Evolutionary conservation across 2,888 invertebrate species (phyloP).

Genomic region (Eurois occulta): DNA sequence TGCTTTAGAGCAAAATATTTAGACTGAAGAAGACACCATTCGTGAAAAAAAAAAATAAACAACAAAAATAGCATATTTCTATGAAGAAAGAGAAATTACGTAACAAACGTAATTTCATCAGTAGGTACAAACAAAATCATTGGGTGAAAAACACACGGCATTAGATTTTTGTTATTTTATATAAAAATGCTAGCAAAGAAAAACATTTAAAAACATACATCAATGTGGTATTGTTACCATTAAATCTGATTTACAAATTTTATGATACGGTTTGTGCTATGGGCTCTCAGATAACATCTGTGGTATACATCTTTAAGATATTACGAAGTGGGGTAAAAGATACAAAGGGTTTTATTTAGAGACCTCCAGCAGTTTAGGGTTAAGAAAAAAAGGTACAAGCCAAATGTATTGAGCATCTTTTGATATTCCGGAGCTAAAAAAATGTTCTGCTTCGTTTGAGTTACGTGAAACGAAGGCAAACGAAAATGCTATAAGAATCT

Average conservation of each 20-base stretch:
- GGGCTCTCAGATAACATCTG: slow-evolving; percentile 50
- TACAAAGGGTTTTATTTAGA: slow-evolving; percentile 54
- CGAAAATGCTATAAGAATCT: neutral
- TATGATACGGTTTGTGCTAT: slow-evolving; percentile 50
- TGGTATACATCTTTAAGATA: slow-evolving; percentile 46
- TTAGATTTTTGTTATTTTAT: neutral
- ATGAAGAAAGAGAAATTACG: no score
- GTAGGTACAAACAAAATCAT: neutral
- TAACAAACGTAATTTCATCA: neutral
- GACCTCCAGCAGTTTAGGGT: slow-evolving; percentile 4
- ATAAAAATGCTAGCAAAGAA: neutral
- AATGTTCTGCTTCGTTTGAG: neutral
- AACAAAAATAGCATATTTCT: neutral
- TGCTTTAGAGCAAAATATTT: neutral
- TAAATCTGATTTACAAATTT: slow-evolving; percentile 45
- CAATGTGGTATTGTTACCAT: neutral
- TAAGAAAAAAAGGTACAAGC: slow-evolving; percentile 22
- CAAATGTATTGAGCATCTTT: slow-evolving; percentile 18
- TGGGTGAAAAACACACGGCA: neutral
- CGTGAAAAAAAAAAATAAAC: neutral
- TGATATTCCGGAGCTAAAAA: slow-evolving; percentile 6
- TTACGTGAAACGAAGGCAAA: neutral
- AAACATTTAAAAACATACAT: neutral
- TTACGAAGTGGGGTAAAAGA: slow-evolving; percentile 43
- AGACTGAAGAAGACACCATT: neutral